Base-by-base conservation (phyloP, 2,888 invertebrate species). In the Galeruca laticollis region DNA sequence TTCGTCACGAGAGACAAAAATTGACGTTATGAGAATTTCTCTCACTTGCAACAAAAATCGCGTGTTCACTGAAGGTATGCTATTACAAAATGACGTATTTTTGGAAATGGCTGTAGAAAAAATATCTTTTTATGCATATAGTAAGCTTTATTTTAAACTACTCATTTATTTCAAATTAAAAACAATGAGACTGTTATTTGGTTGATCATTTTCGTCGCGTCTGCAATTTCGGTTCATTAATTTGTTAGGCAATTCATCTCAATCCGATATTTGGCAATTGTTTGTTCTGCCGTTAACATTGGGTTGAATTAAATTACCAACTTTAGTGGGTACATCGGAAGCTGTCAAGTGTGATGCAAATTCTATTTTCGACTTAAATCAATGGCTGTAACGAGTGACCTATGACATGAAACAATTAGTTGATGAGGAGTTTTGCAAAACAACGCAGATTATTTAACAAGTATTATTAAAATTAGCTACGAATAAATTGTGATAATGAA, bases 321-420 rank as follows among this genome's bases (percentile, higher is more conserved):
- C 5, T 54, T n/a, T n/a, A 54, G 47, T 18, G 9, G 13, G n/a
- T 61, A 60, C 21, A 33, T 61, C 33, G 35, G 31, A 35, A 51
- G 37, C n/a, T 54, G 35, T 52, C 52, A 40, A 62, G 52, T 52
- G 26, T 52, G 62, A 62, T 11, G 62, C 52, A 62, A 62, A 62
- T 37, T 62, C 52, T 62, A 62, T 62, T 52, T 62, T 62, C 11
- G 62, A 40, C 33, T 54, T 51, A 26, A 37, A 62, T 62, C 26
- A 54, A 52, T 54, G 52, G 37, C 11, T 54, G 52, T 54, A 52
- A 20, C 52, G 37, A 37, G 10, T 62, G 62, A 62, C 62, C 62
- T 62, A 37, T 54, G 54, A 40, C 52, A 52, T 26, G 10, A n/a
- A 52, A 33, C 40, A 51, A 49, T 61, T 51, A 31, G 2, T 31